Percentiles rank a stretch among this genome's conserved stretches.
Conservation (phyloP, 1,140 invertebrate genomes). For the Reticulitermes speratus region DNA sequence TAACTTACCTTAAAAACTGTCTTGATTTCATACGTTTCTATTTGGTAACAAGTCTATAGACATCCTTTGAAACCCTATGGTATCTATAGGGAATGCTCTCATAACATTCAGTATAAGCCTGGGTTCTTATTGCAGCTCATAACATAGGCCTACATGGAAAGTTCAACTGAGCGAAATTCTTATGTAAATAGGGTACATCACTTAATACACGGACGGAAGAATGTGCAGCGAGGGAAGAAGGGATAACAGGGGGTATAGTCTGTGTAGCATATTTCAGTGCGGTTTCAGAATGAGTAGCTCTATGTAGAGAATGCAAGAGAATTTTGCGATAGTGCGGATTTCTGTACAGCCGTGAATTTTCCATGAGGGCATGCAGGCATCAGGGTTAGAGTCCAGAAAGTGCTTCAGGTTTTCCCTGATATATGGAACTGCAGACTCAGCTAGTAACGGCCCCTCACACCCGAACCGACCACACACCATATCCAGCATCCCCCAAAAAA, state of each 20-base stretch:
- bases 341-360: conserved; percentile 28
- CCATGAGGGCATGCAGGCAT: conserved; percentile 25
- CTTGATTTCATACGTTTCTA: not conserved
- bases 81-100: too few relatives aligned
- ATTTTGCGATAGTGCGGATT: conserved; percentile 21
- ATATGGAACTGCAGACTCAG: conserved; percentile 29
- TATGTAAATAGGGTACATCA: not conserved
- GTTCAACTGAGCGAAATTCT: conserved; percentile 15
- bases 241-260: not conserved
- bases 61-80: not conserved
- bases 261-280: not conserved
- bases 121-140: not conserved
- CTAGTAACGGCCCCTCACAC: not conserved
- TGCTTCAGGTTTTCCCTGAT: conserved; percentile 23
- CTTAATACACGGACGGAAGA: conserved; percentile 5
- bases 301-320: conserved; percentile 11
- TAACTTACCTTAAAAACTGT: not conserved
- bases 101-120: not conserved
- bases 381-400: conserved; percentile 22
- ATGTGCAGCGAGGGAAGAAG: not conserved
- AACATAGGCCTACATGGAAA: not conserved
- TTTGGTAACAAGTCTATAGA: not conserved
- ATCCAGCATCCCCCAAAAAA: not conserved
- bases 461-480: not conserved
- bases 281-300: not conserved